Evolutionary conservation across 2,113 vertebrate species (phyloP), one percentile per base, ranked within the genome.

Genomic region (Planiliza haematocheilus): DNA sequence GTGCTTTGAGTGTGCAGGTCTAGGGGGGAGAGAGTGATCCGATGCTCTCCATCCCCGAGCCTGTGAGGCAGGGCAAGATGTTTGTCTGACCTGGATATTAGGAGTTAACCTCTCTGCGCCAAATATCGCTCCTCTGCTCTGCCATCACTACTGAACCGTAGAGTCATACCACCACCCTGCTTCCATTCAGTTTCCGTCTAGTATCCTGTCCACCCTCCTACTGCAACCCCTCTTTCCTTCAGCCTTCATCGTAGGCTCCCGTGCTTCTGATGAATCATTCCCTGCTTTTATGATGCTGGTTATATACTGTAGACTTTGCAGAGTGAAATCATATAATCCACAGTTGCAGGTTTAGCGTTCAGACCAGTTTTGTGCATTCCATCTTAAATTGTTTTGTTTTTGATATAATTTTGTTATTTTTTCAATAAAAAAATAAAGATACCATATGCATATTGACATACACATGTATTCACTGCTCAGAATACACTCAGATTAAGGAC

Each of bases 351-450:
- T 88, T 88, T 78, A 90, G 84, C 82, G 30, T 82, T 84, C 84
- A 65, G 70, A 91, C 61, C 83, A 70, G 67, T 89, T 81, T 84
- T 90, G 86, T 91, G 87, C 88, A 87, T 91, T 90, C 81, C 88
- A 89, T 89, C 70, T 81, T 88, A 70, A 85, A 84, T 74, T 60
- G 52, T 88, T 85, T 88, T 75, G 53, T 73, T 89, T 90, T 89
- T 88, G 70, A 83, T 87, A 89, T 90, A 24, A 86, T 89, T 91
- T 88, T 89, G 50, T 87, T 88, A 52, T 85, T 87, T 85, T 88
- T 85, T 86, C 56, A 79, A 72, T 70, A 51, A 73, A 79, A 43
- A 70, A 81, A 74, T 70, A 80, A 83, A 84, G 48, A 87, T 70
- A 83, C 51, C 78, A 78, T 87, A 88, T 89, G 70, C 89, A 89